Percentiles rank a stretch among this genome's conserved stretches.
Evolutionary conservation across 2,113 vertebrate genomes (phyloP).

Genomic region (Eidolon helvum): DNA sequence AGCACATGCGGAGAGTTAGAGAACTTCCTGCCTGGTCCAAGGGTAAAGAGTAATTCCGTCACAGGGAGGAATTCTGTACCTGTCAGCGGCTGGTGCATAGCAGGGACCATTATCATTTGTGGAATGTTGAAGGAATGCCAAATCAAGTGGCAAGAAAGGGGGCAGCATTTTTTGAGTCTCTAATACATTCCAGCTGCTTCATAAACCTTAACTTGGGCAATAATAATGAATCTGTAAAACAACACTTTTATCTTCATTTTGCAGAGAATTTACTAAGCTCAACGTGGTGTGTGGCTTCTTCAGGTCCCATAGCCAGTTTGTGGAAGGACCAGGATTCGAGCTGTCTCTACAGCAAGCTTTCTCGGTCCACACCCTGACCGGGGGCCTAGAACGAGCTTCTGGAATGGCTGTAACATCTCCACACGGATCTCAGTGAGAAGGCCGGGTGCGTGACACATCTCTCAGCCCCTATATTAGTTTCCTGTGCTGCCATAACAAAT

Average conservation of each 20-base stretch:
- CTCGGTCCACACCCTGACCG: background rate
- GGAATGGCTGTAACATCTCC: accelerated
- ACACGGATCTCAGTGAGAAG: accelerated
- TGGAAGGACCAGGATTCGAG: background rate
- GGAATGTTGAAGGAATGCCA: accelerated
- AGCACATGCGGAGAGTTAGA: background rate
- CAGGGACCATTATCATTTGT: accelerated
- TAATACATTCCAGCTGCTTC: accelerated
- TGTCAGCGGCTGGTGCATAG: accelerated
- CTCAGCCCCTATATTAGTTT: accelerated
- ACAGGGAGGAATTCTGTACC: accelerated
- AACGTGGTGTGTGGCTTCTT: background rate
- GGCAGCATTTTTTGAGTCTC: accelerated
- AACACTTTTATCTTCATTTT: background rate
- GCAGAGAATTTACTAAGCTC: background rate
- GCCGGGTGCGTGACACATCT: accelerated
- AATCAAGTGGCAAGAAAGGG: accelerated
- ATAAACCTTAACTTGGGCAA: accelerated
- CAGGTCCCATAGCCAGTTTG: background rate
- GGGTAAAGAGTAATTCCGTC: accelerated
- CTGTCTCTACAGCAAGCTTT: background rate
- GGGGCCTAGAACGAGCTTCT: background rate
- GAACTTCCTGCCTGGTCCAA: accelerated
- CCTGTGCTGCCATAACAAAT: accelerated
- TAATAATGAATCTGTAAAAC: accelerated